Base-by-base conservation (phyloP, 2,888 invertebrate species). In the Caenorhabditis sp. region DNA sequence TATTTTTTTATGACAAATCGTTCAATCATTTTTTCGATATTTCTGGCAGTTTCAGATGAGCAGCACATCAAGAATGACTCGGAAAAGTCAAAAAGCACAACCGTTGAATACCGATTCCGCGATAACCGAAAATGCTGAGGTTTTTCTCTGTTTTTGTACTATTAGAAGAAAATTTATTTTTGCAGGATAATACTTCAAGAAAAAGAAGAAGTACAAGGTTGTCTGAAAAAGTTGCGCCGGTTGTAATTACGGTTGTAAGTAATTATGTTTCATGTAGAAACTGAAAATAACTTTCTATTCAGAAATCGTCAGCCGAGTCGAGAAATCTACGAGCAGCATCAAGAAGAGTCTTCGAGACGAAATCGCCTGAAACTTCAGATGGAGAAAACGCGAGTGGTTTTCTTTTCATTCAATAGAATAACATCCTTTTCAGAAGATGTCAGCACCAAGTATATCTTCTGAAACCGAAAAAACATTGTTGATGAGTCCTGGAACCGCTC, bases 401-500 rank as follows among this genome's bases (percentile, higher is more conserved):
- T 58, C 44, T 28, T 54, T 14, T 22, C 14, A 16, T 7, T 26
- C 16, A 51, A 31, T 31, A 31, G 7, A 51, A 26, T 4, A 12
- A 41, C 19, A 28, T 26, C 8, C 19, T 38, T 22, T 44, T 19
- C 26, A 51, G 59, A 19, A 47, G 1, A 35, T 44, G 28, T 35
- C 28, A 2, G n/a, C 26, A 5, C 5, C 54, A 16, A 76, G 31
- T 16, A 26, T 47, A 1, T 1, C 49, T n/a, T 12, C 51, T 5
- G 54, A 47, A 2, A 31, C 51, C 14, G 47, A 19, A 44, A 54
- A 14, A 44, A 51, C 61, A n/a, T 24, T 64, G 41, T 22, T 76
- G 14, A 38, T 76, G 68, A 77, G 69, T 22, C 77, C 77, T 7
- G 12, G 63, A 44, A 28, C 77, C 6, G 41, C 28, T n/a, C 70